phyloP scores from a whole-genome alignment of 1,140 invertebrate species.

The Leptinotarsa undecemlineata region DNA sequence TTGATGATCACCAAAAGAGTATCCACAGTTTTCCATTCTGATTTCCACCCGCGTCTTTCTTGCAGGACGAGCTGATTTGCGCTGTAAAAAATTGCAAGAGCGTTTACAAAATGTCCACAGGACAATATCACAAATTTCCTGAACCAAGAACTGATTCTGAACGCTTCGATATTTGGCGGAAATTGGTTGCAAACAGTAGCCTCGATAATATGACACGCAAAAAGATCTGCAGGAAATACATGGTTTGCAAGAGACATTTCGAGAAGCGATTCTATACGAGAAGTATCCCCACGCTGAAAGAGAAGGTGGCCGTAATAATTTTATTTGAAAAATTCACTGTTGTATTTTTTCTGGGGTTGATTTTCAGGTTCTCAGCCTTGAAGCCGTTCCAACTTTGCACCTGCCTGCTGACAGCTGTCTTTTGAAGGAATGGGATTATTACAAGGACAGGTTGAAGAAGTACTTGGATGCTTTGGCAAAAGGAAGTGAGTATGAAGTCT shows the following conservation, averaged over 20 bases:
- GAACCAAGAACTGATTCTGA: background rate
- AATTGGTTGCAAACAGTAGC: background rate
- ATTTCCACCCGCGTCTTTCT: background rate
- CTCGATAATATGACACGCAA: background rate
- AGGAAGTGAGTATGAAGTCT: background rate
- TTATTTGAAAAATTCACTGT: background rate
- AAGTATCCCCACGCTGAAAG: background rate
- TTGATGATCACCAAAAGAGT: no score
- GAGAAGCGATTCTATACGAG: background rate
- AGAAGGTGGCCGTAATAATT: background rate
- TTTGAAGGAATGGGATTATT: background rate
- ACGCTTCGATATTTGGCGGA: conserved; percentile 10
- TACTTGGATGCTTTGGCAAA: background rate
- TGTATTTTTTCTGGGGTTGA: background rate
- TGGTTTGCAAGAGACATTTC: conserved; percentile 10
- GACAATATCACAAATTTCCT: background rate
- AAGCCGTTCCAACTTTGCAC: background rate
- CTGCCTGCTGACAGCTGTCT: background rate
- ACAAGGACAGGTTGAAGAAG: conserved; percentile 3
- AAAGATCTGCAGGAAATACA: background rate
- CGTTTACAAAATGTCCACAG: background rate
- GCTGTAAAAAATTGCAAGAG: background rate
- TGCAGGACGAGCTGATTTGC: background rate
- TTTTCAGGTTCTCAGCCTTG: background rate
- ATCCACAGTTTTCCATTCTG: no score